phyloP scores from a whole-genome alignment of 2,888 invertebrate species.

The Drosophila anomelani region DNA sequence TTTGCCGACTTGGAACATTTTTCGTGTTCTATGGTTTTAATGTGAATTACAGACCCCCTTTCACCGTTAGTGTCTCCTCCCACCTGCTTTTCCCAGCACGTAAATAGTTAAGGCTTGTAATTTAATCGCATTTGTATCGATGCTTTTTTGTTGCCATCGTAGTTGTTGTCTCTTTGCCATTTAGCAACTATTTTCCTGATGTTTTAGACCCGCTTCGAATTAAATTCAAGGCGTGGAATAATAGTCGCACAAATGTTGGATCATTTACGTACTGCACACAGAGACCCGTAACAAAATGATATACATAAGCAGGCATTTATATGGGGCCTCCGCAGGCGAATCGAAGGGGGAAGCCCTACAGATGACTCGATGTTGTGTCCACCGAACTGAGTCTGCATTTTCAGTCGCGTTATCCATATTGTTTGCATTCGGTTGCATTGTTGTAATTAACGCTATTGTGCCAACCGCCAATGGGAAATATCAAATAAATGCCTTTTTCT shows the following conservation, averaged over 20 bases:
- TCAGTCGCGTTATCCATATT: slow-evolving; percentile 59
- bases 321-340: slow-evolving; percentile 37
- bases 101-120: slow-evolving; percentile 68
- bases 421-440: slow-evolving; percentile 31
- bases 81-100: slow-evolving; percentile 3
- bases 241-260: slow-evolving; percentile 61
- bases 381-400: slow-evolving; percentile 59
- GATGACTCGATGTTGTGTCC: slow-evolving; percentile 40
- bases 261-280: slow-evolving; percentile 17
- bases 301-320: slow-evolving; percentile 58
- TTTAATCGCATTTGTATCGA: slow-evolving; percentile 76
- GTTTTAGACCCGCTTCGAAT: slow-evolving; percentile 51
- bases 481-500: slow-evolving; percentile 55
- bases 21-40: slow-evolving; percentile 60
- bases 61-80: background rate
- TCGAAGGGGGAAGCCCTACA: slow-evolving; percentile 61
- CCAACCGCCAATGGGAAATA: slow-evolving; percentile 49
- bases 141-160: slow-evolving; percentile 59
- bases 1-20: slow-evolving; percentile 70
- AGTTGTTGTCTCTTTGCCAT: slow-evolving; percentile 56
- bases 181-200: slow-evolving; percentile 58
- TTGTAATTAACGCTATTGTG: slow-evolving; percentile 44
- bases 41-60: slow-evolving; percentile 56
- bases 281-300: slow-evolving; percentile 37
- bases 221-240: slow-evolving; percentile 79